These are phyloP conservation scores for Rhyacophila evoluta DNA, from an alignment of 2,888 invertebrate species.

Conservation along the genomic window DNA sequence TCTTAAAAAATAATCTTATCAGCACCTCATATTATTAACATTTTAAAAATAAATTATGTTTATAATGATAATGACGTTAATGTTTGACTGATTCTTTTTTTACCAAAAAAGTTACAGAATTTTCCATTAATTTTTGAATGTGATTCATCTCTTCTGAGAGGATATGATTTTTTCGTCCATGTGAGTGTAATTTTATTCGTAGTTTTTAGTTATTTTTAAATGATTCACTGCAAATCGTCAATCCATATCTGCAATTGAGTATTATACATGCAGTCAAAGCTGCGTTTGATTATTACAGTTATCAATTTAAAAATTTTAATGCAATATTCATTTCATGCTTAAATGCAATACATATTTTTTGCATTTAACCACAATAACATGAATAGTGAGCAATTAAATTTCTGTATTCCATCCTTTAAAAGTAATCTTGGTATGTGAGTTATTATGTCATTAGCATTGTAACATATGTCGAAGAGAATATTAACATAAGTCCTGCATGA, in stretches of 20 bases:
- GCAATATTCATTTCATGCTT: conserved; percentile 38
- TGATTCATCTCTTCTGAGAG: conserved; percentile 24
- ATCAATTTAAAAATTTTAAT: conserved; percentile 34
- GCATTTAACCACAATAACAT: conserved; percentile 28
- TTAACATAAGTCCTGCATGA: conserved; percentile 16
- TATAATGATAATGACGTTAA: conserved; percentile 22
- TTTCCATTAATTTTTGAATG: conserved; percentile 15
- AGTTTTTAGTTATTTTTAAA: conserved; percentile 18
- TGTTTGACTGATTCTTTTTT: conserved; percentile 24
- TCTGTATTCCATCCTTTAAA: not conserved
- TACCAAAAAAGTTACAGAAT: conserved; percentile 13
- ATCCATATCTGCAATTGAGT: conserved; percentile 9
- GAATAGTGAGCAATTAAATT: not conserved
- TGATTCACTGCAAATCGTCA: conserved; percentile 9
- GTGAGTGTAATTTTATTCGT: conserved; percentile 17
- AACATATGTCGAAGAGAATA: not conserved
- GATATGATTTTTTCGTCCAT: conserved; percentile 15
- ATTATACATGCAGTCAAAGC: not conserved
- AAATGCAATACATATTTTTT: conserved; percentile 50
- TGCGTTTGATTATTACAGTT: not conserved
- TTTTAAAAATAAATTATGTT: conserved; percentile 1
- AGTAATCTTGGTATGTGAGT: conserved; percentile 13
- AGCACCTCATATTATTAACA: conserved; percentile 30
- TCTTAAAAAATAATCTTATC: conserved; percentile 30
- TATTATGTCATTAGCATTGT: conserved; percentile 15